Percentiles rank a stretch among this genome's conserved stretches.
phyloP scores from a whole-genome alignment of 2,113 vertebrate species.

The Microtus pennsylvanicus region DNA sequence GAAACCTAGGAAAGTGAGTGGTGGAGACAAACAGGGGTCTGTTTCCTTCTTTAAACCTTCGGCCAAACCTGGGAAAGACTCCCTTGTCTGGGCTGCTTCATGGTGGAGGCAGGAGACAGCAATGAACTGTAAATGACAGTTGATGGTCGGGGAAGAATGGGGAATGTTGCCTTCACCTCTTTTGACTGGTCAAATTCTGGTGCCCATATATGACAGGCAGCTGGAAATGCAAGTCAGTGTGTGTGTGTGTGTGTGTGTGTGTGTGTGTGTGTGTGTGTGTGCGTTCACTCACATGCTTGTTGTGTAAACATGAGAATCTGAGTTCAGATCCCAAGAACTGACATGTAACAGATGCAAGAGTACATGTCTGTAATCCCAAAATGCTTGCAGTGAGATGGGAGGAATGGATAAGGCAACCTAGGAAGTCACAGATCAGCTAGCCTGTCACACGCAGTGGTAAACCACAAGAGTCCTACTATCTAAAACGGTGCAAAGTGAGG shows the following conservation, averaged over 20 bases:
- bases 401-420: not conserved
- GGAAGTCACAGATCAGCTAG: not conserved
- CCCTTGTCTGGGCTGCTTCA: not conserved
- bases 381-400: not conserved
- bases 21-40: accelerated
- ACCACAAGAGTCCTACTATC: not conserved
- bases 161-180: not conserved
- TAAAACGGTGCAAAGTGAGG: not conserved
- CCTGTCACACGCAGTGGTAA: not conserved
- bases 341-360: not conserved
- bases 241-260: not conserved
- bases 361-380: not conserved
- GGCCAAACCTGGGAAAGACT: not conserved
- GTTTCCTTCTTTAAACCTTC: not conserved
- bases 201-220: too few relatives aligned
- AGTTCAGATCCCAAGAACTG: not conserved
- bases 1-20: not conserved
- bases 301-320: not conserved
- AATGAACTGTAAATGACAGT: not conserved
- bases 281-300: accelerated
- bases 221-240: not conserved
- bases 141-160: not conserved
- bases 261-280: not conserved
- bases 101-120: not conserved
- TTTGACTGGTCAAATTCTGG: not conserved